These are phyloP conservation scores for Periplaneta americana DNA, from an alignment of 1,140 invertebrate genomes.

Conservation along the genomic window DNA sequence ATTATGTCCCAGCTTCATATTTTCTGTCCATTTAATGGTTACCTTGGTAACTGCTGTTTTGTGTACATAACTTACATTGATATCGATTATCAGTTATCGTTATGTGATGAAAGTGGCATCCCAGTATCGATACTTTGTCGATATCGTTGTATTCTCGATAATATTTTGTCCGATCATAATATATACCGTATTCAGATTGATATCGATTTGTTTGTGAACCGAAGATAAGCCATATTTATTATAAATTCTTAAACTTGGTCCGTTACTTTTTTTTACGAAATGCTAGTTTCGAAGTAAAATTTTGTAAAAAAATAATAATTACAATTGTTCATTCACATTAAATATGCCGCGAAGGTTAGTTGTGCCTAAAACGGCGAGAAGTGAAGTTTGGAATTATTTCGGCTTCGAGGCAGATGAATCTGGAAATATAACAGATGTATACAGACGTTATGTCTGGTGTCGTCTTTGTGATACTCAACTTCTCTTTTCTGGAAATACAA, in stretches of 20 bases:
- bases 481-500: constrained; percentile 4
- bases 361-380: not conserved
- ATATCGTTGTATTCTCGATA: not conserved
- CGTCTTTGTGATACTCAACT: not conserved
- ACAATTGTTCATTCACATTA: not conserved
- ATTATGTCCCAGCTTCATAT: too few species aligned
- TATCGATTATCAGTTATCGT: not conserved
- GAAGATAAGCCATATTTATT: not conserved
- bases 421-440: not conserved
- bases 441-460: constrained; percentile 5
- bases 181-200: too few species aligned
- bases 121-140: not conserved
- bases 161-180: not conserved
- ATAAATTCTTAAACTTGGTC: not conserved
- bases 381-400: constrained; percentile 9
- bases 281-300: too few species aligned
- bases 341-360: constrained; percentile 3
- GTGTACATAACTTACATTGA: too few species aligned
- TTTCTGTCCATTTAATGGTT: too few species aligned
- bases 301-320: too few species aligned
- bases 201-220: not conserved
- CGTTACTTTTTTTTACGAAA: not conserved
- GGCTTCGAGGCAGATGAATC: constrained; percentile 4
- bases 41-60: too few species aligned
- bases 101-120: not conserved